phyloP scores from a whole-genome alignment of 2,888 invertebrate species.

The Bugulina stolonifera region DNA sequence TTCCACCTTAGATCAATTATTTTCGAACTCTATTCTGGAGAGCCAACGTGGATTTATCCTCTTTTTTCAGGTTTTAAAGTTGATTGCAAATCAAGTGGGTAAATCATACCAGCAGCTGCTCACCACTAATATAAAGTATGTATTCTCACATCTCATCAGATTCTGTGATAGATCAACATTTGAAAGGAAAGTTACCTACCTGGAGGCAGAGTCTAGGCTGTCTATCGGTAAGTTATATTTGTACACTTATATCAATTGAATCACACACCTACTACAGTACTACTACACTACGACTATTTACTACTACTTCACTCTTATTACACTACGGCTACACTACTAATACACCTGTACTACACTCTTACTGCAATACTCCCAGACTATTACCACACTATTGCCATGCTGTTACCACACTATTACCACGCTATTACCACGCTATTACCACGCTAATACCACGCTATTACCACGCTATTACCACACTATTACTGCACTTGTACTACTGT shows the following conservation, averaged over 20 bases:
- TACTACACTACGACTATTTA: background rate
- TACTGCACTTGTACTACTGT: background rate
- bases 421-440: background rate
- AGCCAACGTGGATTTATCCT: too few species aligned
- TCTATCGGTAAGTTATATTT: conserved; percentile 12
- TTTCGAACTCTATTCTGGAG: too few species aligned
- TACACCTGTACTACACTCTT: background rate
- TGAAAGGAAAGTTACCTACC: background rate
- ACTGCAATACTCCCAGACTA: background rate
- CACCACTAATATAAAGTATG: conserved; percentile 47
- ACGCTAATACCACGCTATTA: background rate
- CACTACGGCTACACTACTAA: background rate
- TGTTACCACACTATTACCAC: background rate
- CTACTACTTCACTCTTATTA: background rate
- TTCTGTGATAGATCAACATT: conserved; percentile 33
- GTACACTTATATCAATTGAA: too few species aligned
- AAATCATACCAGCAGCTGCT: conserved; percentile 40
- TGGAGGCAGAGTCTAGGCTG: conserved; percentile 4
- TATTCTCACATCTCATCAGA: conserved; percentile 51
- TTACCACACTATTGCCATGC: background rate
- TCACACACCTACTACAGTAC: background rate
- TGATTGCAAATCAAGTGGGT: background rate
- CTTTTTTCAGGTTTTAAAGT: background rate
- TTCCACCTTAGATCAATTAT: too few species aligned
- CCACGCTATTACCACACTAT: background rate